Base-by-base conservation (phyloP, 2,113 vertebrate genomes). In the Nestor notabilis region DNA sequence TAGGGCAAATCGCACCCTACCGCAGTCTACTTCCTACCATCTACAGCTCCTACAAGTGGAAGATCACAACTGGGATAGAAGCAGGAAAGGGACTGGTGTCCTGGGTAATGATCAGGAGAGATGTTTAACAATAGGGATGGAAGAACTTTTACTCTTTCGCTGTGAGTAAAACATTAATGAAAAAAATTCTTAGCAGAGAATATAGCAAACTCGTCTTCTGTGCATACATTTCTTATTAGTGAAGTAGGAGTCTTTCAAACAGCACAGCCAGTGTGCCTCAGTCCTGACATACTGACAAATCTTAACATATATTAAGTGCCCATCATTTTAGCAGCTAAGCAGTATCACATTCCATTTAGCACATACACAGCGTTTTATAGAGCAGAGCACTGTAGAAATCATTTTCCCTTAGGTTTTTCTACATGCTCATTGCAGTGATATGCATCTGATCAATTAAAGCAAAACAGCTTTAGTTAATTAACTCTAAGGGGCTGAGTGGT, bases 391-490 rank as follows among this genome's bases (percentile, higher is more conserved):
- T 60, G 69, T 46, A 79, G 44, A 95, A 96, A 75, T 82, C 13
- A 14, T 92, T 89, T 91, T 93, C 91, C 89, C 83, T 87, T 84
- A 79, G 74, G 86, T 87, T 96, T 92, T 84, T 56, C 77, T 60
- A 24, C 65, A 87, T 1, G 3, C 31, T 87, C n/a, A 76, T 92
- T 47, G 49, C 52, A 69, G 83, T 76, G 90, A 87, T 89, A 55
- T 66, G 74, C 53, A 93, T 92, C 72, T 69, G 89, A 95, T 83
- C 89, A 95, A 95, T 91, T 95, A 97, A 84, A 94, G 77, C 11
- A 84, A 89, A 97, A 68, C 74, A 95, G 83, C 78, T 95, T 93
- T 79, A 89, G 89, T 87, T 93, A 96, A 97, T 96, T 96, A 95
- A 94, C 69, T 91, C 60, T 84, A 84, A 93, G 69, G 81, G 89